Evolutionary conservation across 2,113 vertebrate species (phyloP), one percentile per base, ranked within the genome.

Genomic region (Oreochromis tanganicae): DNA sequence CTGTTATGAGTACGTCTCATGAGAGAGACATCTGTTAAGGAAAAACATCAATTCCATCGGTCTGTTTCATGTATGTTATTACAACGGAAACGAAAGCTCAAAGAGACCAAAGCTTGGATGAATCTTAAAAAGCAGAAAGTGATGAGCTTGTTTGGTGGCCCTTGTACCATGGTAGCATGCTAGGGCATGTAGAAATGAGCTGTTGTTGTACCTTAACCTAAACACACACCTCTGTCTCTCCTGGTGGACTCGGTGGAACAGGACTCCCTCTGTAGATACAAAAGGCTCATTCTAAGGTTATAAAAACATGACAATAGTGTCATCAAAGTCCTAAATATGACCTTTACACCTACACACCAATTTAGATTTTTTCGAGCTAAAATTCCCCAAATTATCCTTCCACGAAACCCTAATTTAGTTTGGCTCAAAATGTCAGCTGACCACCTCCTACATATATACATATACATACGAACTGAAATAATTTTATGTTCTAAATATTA

Each of bases 221-320:
- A 24, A 1, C 24, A 48, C 71, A 75, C 14, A 48, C 24, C 14
- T 12, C 17, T 36, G 61, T 66, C 10, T 66, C 61, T 38, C 2
- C 61, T 12, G 61, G 63, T 41, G 19, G 63, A 21, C 63, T 68
- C 4, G 0, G n/a, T 21, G 63, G 11, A 41, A 68, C 6, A 21
- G 36, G 36, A 8, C 66, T 71, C 21, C 2, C 68, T 73, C 41
- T 46, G 8, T 73, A 73, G 21, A 27, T 46, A 27, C 21, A 68
- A 46, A 73, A 43, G 21, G 21, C 27, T 73, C 21, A 17, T 27
- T 1, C 66, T 27, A 48, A 0, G 68, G 41, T 73, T 73, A 48
- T 0, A 46, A 73, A 73, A 27, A 46, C 68, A 0, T 3, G 2
- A 0, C 38, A 10, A 46, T 17, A 43, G 38, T 46, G 21, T 27